Evolutionary conservation across 2,113 vertebrate species (phyloP).

Genomic region (Platysternon megacephalum): DNA sequence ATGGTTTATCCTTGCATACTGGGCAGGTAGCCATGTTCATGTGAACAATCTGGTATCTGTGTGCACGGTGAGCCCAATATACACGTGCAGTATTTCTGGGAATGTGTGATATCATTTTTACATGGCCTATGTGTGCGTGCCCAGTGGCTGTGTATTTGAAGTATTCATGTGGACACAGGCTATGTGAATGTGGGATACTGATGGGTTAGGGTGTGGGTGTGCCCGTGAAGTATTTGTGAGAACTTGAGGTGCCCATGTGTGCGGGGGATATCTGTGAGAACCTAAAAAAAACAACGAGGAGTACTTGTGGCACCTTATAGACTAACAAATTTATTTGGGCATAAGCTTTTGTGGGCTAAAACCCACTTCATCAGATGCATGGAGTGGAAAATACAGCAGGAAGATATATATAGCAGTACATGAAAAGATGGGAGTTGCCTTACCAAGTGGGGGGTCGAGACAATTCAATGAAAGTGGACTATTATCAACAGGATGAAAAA

Average conservation of each 20-base stretch:
- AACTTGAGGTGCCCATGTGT: neutral
- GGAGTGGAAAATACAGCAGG: too few species aligned
- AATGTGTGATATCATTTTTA: neutral
- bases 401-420: too few species aligned
- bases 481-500: too few species aligned
- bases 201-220: neutral
- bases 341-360: too few species aligned
- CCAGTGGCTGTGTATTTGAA: neutral
- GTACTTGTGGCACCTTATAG: too few species aligned
- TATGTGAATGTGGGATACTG: neutral
- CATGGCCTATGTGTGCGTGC: neutral
- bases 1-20: neutral
- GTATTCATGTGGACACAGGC: neutral
- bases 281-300: too few species aligned
- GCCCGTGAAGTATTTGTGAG: neutral
- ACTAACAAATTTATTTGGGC: too few species aligned
- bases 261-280: too few species aligned
- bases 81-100: neutral
- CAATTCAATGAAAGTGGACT: too few species aligned
- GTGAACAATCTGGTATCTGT: neutral
- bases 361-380: too few species aligned
- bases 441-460: too few species aligned
- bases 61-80: neutral
- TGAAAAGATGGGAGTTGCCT: too few species aligned
- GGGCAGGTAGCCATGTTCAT: neutral